Conservation (phyloP, 2,113 vertebrate species). For the Spilogale gracilis region DNA sequence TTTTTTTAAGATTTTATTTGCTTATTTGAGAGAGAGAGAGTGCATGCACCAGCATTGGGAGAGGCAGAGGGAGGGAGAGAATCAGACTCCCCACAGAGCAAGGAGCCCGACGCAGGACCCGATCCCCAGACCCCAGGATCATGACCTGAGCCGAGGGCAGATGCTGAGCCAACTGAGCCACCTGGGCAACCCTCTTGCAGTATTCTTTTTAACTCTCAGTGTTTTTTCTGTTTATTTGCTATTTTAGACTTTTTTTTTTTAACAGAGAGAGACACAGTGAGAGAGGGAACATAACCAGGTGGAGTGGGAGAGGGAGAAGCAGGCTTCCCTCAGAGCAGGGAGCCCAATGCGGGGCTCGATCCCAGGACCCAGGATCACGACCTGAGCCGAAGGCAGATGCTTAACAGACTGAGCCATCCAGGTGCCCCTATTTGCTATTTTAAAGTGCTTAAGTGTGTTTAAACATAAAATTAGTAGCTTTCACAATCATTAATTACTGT, state of each 20-base stretch:
- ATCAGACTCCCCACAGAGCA: not conserved
- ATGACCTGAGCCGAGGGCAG: not conserved
- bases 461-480: slow-evolving; percentile 50
- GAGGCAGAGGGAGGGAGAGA: not conserved
- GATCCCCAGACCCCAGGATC: not conserved
- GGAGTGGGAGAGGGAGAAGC: too few relatives aligned
- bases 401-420: too few relatives aligned
- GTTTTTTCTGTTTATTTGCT: slow-evolving; percentile 28
- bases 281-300: too few relatives aligned
- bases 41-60: accelerated
- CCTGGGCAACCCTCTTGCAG: not conserved
- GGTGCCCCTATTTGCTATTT: slow-evolving; percentile 18
- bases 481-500: slow-evolving; percentile 41
- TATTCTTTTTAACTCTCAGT: slow-evolving; percentile 29
- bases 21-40: not conserved
- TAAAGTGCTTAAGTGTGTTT: slow-evolving; percentile 39
- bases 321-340: too few relatives aligned
- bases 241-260: not conserved
- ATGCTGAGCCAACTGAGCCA: not conserved
- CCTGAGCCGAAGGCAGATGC: too few relatives aligned
- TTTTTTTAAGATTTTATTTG: not conserved
- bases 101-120: not conserved
- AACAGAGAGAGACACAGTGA: too few relatives aligned
- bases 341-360: too few relatives aligned
- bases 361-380: too few relatives aligned